Evolutionary conservation across 1,140 invertebrate genomes (phyloP).

Genomic region (Galendromus occidentalis): DNA sequence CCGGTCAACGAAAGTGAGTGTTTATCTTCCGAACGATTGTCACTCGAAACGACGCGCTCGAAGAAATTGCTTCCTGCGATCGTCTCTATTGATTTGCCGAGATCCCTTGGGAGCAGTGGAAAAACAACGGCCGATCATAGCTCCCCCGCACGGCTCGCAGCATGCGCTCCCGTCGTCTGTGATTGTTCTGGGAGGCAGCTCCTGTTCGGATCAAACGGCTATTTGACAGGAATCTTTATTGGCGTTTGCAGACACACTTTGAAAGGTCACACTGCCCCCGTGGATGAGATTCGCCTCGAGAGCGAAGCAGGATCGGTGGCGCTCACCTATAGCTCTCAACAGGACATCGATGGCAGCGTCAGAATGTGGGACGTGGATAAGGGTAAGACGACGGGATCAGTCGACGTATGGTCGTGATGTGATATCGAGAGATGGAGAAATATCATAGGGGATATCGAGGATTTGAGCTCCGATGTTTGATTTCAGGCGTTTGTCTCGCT

Average conservation of each 20-base stretch:
- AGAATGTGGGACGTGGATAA: constrained; percentile 53
- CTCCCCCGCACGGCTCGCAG: no score
- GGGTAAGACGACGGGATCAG: no score
- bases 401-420: no score
- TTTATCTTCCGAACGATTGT: background rate
- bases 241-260: constrained; percentile 36
- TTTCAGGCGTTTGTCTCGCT: background rate
- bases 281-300: constrained; percentile 45
- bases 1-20: constrained; percentile 35
- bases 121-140: background rate
- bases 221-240: background rate
- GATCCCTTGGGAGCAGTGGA: constrained; percentile 11
- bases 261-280: constrained; percentile 49
- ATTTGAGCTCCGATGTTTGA: background rate
- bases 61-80: background rate
- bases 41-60: background rate
- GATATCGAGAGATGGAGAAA: no score
- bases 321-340: constrained; percentile 45
- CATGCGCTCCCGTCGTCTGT: no score
- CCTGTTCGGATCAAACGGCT: no score
- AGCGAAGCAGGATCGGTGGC: constrained; percentile 40
- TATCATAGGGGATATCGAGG: no score
- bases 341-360: constrained; percentile 43
- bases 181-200: no score
- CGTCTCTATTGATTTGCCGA: constrained; percentile 7